Evolutionary conservation across 2,797 vertebrate genomes (phyloP), one percentile per base, ranked within the genome.

Genomic region (Sebastes aleutianus): DNA sequence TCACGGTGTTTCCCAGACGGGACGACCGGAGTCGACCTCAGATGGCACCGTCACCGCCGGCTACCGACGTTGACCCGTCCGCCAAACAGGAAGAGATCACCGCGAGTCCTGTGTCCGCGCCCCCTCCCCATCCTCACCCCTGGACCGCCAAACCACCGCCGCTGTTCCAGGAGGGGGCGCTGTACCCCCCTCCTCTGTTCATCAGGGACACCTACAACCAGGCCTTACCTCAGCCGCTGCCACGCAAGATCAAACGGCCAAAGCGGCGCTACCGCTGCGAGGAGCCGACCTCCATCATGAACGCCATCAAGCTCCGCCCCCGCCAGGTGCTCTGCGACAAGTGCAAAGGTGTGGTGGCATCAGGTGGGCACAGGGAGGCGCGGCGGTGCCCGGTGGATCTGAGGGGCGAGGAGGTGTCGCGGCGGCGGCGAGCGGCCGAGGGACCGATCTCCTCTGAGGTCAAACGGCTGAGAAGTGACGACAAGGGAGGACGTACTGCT

Each of bases 131-230:
- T 81, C 90, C 94, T 43, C 95, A 93, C 86, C 92, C 96, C 70
- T 97, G 97, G 96, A 96, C 95, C 91, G 95, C 96, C 70, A 99
- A 98, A 87, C 97, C 96, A 4, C 97, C 98, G 24, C 98, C 98
- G 27, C 96, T 99, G 90, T 99, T 99, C 92, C 98, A 99, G 27
- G 98, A 99, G 87, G 98, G 98, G 87, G 98, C 98, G 0, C 97
- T 98, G 0, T 99, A 99, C 80, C 98, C 98, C 68, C 98, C 98
- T 56, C 98, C 98, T 68, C 95, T 99, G 93, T 98, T 99, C 95
- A 98, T 99, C 97, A 98, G 98, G 97, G 98, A 99, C 97, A 98
- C 98, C 0, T 99, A 99, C 92, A 98, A 98, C 97, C 98, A 99
- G 91, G 96, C 98, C 84, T 97, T 99, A 98, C 98, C 98, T 98